Evolutionary conservation across 2,797 vertebrate genomes (phyloP).

Genomic region (Poecilia picta): DNA sequence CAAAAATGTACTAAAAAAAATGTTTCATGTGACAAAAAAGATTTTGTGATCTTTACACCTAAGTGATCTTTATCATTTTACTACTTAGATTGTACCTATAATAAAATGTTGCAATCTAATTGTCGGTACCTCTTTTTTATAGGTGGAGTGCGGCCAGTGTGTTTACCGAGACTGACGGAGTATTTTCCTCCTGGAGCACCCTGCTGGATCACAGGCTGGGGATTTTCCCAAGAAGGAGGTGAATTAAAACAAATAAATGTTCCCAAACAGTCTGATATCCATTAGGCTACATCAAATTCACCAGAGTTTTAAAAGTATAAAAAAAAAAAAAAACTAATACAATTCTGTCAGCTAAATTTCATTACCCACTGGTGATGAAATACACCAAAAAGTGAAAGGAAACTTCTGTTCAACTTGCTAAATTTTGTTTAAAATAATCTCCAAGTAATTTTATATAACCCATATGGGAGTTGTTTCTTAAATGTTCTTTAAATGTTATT

Average conservation of each 20-base stretch:
- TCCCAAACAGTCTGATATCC: neutral
- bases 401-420: neutral
- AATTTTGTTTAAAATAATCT: neutral
- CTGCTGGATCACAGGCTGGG: constrained; percentile 87
- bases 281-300: neutral
- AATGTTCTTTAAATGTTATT: too few species aligned
- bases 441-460: neutral
- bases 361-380: neutral
- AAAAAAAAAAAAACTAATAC: neutral
- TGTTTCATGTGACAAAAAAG: neutral
- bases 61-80: constrained; percentile 10
- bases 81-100: constrained; percentile 1
- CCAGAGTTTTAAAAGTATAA: neutral
- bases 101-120: constrained; percentile 7
- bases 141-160: constrained; percentile 80
- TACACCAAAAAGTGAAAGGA: neutral
- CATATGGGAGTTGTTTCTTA: neutral
- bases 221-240: constrained; percentile 76
- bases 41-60: neutral
- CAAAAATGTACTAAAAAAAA: too few species aligned
- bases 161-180: constrained; percentile 74
- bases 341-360: neutral
- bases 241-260: constrained; percentile 13
- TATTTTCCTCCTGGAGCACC: constrained; percentile 67
- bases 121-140: constrained; percentile 17